Evolutionary conservation across 2,113 vertebrate genomes (phyloP).

Genomic region (Leptobrachium leishanense): DNA sequence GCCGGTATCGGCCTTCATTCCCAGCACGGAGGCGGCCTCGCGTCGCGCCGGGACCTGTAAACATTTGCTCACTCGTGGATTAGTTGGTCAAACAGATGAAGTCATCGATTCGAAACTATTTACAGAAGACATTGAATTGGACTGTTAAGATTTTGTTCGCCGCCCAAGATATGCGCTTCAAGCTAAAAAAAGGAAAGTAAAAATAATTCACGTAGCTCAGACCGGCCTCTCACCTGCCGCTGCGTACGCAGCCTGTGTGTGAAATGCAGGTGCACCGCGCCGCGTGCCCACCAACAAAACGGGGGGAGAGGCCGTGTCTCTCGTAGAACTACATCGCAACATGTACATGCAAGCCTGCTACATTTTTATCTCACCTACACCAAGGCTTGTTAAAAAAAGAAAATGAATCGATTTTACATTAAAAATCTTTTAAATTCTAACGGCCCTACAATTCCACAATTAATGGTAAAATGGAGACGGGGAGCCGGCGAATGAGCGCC

Average conservation of each 20-base stretch:
- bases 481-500: too few species aligned
- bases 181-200: neutral
- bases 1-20: neutral
- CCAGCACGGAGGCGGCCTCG: neutral
- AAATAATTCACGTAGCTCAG: too few species aligned
- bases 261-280: neutral
- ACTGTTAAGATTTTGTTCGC: neutral
- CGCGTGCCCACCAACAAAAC: neutral
- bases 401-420: too few species aligned
- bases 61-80: conserved; percentile 39
- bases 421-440: too few species aligned
- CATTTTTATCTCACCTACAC: neutral
- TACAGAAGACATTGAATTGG: conserved; percentile 8
- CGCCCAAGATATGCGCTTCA: neutral
- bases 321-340: neutral
- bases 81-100: conserved; percentile 45
- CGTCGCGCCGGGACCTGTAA: conserved; percentile 22
- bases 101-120: conserved; percentile 20
- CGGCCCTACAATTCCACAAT: too few species aligned
- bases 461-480: too few species aligned
- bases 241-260: neutral
- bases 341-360: neutral
- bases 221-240: neutral
- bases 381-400: too few species aligned
- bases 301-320: neutral